phyloP scores from a whole-genome alignment of 2,113 vertebrate species.

The Ia io region DNA sequence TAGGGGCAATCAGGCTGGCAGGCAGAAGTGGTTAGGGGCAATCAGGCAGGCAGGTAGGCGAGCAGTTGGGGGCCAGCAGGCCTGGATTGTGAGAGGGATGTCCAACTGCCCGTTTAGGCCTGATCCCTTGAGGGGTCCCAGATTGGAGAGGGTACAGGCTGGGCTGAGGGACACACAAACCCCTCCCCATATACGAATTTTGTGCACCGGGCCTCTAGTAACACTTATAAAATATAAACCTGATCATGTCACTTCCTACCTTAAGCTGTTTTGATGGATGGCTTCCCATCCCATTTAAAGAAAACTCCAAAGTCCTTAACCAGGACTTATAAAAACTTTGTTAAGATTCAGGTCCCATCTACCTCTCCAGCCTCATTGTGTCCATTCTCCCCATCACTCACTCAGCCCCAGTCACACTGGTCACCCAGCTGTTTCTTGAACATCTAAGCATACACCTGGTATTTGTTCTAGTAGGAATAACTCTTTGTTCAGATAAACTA shows the following conservation, averaged over 20 bases:
- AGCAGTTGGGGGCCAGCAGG: too few species aligned
- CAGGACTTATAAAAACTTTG: background rate
- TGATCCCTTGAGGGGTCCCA: too few species aligned
- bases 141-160: too few species aligned
- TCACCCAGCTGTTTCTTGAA: background rate
- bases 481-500: background rate
- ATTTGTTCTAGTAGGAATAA: background rate
- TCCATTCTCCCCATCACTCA: background rate
- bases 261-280: background rate
- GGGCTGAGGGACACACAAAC: too few species aligned
- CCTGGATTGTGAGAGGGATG: too few species aligned
- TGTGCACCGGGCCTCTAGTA: too few species aligned
- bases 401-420: background rate
- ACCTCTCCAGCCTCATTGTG: background rate
- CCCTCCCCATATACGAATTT: too few species aligned
- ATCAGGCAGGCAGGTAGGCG: too few species aligned
- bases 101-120: too few species aligned
- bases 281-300: background rate
- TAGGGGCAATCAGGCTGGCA: too few species aligned
- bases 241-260: background rate
- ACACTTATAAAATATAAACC: background rate
- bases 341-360: background rate
- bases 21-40: too few species aligned
- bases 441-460: background rate
- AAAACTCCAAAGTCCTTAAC: background rate